A percentile compares a stretch with the other conserved stretches of the same genome.
Evolutionary conservation across 2,888 invertebrate genomes (phyloP).

Genomic region (Tachystola acroxantha): DNA sequence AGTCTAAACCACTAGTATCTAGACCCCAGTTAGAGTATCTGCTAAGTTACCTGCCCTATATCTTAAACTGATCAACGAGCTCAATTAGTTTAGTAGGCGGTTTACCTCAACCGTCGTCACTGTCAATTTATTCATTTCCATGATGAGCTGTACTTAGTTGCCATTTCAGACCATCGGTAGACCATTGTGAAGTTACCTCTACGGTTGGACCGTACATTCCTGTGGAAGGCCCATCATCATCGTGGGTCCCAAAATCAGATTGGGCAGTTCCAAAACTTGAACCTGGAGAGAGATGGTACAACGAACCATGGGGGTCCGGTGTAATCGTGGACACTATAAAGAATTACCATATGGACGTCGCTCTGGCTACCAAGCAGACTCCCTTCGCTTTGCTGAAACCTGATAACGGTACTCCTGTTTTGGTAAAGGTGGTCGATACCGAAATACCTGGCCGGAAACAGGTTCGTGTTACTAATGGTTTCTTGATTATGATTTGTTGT

Average conservation of each 20-base stretch:
- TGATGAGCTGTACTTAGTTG: too few relatives aligned
- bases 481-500: background rate
- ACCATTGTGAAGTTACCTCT: conserved; percentile 61
- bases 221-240: conserved; percentile 24
- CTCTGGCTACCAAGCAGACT: conserved; percentile 80
- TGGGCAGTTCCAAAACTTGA: conserved; percentile 34
- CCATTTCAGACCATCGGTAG: conserved; percentile 32
- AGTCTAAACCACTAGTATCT: too few relatives aligned
- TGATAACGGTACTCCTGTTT: conserved; percentile 80
- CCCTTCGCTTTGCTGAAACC: conserved; percentile 85
- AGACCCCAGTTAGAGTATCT: too few relatives aligned
- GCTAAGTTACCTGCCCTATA: too few relatives aligned
- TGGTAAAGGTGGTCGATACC: conserved; percentile 82
- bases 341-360: conserved; percentile 84
- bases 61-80: too few relatives aligned
- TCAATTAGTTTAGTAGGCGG: too few relatives aligned
- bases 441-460: conserved; percentile 67
- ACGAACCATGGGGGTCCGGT: conserved; percentile 52
- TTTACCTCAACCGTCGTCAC: too few relatives aligned
- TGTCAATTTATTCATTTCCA: too few relatives aligned
- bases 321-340: conserved; percentile 84
- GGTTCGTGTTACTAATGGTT: conserved; percentile 38
- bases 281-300: conserved; percentile 26
- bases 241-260: conserved; percentile 27
- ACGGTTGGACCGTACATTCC: conserved; percentile 53